Evolutionary conservation across 1,140 invertebrate genomes (phyloP).

Genomic region (Triops cancriformis): DNA sequence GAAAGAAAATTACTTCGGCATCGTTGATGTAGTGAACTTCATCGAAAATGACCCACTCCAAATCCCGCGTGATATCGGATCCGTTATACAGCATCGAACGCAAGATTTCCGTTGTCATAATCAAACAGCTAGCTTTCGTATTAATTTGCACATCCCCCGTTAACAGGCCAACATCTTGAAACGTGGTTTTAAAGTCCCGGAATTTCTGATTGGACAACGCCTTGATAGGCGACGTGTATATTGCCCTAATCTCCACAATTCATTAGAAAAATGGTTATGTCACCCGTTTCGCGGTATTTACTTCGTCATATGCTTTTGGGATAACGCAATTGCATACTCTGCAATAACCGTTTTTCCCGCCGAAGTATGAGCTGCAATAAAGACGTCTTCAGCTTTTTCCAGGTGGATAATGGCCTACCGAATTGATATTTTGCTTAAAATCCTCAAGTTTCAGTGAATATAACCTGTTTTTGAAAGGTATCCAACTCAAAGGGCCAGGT

Average conservation of each 20-base stretch:
- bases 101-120: constrained; percentile 99
- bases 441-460: constrained; percentile 8
- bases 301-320: constrained; percentile 84
- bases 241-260: no score
- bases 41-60: constrained; percentile 99
- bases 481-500: constrained; percentile 90
- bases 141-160: constrained; percentile 97
- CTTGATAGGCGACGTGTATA: constrained; percentile 99
- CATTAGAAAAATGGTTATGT: no score
- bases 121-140: constrained; percentile 82
- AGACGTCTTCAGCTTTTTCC: constrained; percentile 89
- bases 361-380: constrained; percentile 97
- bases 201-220: constrained; percentile 99
- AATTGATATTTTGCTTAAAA: constrained; percentile 1
- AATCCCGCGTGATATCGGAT: constrained; percentile 85
- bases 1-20: constrained; percentile 50
- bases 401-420: constrained; percentile 80
- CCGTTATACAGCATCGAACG: constrained; percentile 95
- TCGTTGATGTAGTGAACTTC: constrained; percentile 99
- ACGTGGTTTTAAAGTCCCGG: constrained; percentile 87
- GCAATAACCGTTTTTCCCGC: constrained; percentile 99
- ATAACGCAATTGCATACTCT: constrained; percentile 91
- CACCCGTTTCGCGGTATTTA: no score
- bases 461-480: constrained; percentile 84
- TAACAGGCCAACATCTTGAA: constrained; percentile 86